Base-by-base conservation (phyloP, 2,113 vertebrate species). In the Hippocampus mohnikei region DNA sequence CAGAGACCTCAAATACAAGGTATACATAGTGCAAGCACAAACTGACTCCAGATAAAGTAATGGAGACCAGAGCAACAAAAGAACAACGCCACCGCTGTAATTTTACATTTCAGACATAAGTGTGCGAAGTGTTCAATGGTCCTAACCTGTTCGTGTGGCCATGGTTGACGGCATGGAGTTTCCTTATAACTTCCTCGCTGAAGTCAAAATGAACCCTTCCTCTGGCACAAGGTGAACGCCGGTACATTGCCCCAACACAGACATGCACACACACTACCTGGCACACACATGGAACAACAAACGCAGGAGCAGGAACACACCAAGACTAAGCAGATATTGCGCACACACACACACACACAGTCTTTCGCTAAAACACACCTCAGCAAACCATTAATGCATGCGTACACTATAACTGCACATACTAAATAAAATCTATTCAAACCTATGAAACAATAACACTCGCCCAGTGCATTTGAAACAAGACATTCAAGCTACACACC, bases 141-240 rank as follows among this genome's bases (percentile, higher is more conserved):
- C 56, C 93, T 87, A 65, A 93, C 93, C 92, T 93, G 88, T 72
- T 77, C 79, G 81, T 44, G 3, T 80, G 84, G 66, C 81, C 23
- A 20, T 83, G 86, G 82, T 85, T 89, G 78, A 81, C 41, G 42
- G 89, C 73, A 23, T 90, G 90, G 65, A 93, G 87, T 78, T 74
- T 92, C 81, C 85, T 91, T 85, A 94, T 74, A 78, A 93, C 93
- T 69, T 94, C 93, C 78, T 93, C 92, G 63, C 92, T 93, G 88
- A 94, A 94, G 89, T 93, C 92, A 86, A 94, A 94, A 76, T 93
- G 90, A 86, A 93, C 86, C 87, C 91, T 91, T 88, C 89, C 84
- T 85, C 88, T 90, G 86, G 87, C 89, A 85, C 91, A 90, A 65
- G 92, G 89, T 73, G 93, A 93, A 82, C 87, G 85, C 82, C 87